These are phyloP conservation scores for Thomomys bottae DNA, from an alignment of 2,113 vertebrate genomes.

Conservation along the genomic window DNA sequence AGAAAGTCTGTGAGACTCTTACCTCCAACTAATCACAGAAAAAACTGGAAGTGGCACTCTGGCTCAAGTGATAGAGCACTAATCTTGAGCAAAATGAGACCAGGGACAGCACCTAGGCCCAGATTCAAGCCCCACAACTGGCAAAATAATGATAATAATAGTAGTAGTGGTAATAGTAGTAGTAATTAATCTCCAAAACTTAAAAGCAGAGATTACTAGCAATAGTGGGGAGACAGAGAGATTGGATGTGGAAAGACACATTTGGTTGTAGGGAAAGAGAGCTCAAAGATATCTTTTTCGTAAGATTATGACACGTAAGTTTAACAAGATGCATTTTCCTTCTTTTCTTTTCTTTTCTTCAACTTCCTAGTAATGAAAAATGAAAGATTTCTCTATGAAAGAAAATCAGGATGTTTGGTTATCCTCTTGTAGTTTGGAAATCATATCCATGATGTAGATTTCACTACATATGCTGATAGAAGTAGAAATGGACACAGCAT, in stretches of 20 bases:
- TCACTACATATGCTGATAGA: not conserved
- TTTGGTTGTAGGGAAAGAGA: not conserved
- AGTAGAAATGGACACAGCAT: no score
- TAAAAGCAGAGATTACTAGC: not conserved
- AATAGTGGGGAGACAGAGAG: not conserved
- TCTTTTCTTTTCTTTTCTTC: not conserved
- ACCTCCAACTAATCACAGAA: no score
- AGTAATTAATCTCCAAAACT: not conserved
- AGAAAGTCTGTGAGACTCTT: no score
- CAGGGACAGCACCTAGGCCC: no score
- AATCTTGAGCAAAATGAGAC: no score
- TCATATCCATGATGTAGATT: not conserved
- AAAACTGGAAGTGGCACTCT: no score
- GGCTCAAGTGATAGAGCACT: no score
- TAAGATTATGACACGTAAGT: not conserved
- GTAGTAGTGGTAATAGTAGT: no score
- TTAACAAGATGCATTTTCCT: not conserved
- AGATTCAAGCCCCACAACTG: no score
- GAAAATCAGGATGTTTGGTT: not conserved
- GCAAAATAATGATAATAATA: no score
- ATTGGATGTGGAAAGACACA: not conserved
- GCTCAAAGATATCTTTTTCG: not conserved
- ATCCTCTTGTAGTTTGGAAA: not conserved
- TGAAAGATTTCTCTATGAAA: not conserved
- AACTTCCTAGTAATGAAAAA: not conserved